Conservation (phyloP, 2,113 vertebrate species). For the Cebidichthys violaceus region DNA sequence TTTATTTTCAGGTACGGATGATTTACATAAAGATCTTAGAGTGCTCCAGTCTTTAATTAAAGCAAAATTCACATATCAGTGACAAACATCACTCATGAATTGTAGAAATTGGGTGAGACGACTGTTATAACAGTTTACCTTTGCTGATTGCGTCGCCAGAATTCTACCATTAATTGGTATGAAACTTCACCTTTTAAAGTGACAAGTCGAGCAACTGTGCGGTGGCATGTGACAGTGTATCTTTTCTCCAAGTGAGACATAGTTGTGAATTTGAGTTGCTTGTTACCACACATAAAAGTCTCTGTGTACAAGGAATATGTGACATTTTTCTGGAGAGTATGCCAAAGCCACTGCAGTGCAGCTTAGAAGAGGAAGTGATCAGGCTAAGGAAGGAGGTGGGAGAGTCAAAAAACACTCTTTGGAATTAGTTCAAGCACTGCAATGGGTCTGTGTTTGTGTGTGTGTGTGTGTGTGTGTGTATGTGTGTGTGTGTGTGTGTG, state of each 20-base stretch:
- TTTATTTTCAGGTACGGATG: conserved; percentile 50
- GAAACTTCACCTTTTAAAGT: conserved; percentile 51
- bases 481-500: conserved; percentile 19
- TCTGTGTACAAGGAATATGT: conserved; percentile 54
- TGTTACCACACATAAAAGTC: conserved; percentile 68
- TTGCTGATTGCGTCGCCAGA: conserved; percentile 48
- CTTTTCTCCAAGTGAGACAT: conserved; percentile 42
- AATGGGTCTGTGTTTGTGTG: conserved; percentile 26
- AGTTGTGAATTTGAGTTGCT: conserved; percentile 56
- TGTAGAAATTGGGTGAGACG: conserved; percentile 7
- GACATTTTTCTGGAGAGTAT: conserved; percentile 58
- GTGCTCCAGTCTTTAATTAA: conserved; percentile 57
- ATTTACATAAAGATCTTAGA: conserved; percentile 65
- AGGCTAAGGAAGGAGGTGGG: conserved; percentile 64
- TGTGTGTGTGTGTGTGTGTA: conserved; percentile 20
- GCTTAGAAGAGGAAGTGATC: conserved; percentile 66
- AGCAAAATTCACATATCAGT: conserved; percentile 6
- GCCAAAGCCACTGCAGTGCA: conserved; percentile 49
- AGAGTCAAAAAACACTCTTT: conserved; percentile 61
- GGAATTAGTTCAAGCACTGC: conserved; percentile 57
- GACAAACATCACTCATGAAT: conserved; percentile 51
- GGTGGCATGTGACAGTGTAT: conserved; percentile 52
- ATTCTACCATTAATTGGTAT: conserved; percentile 45
- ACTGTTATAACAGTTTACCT: conserved; percentile 40
- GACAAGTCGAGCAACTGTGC: conserved; percentile 24